phyloP scores from a whole-genome alignment of 1,140 invertebrate genomes.

The Heliconius eleuchia region DNA sequence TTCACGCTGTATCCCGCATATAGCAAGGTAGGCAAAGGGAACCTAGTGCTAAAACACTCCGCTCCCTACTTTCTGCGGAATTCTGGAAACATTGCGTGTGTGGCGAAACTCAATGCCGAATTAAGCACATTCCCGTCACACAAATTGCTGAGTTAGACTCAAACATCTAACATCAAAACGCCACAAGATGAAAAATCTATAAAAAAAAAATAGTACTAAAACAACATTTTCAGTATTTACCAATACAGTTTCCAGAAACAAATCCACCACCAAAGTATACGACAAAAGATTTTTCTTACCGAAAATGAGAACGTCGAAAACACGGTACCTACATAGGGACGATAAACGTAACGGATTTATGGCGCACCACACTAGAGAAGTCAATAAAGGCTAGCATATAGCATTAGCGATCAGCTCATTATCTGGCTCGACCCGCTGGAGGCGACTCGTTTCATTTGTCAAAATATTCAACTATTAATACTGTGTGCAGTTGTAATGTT shows the following conservation, averaged over 20 bases:
- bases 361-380: neutral
- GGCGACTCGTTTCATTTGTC: constrained; percentile 11
- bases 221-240: neutral
- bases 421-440: neutral
- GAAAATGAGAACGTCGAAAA: neutral
- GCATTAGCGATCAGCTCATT: constrained; percentile 6
- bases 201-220: neutral
- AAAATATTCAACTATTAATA: constrained; percentile 3
- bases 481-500: neutral
- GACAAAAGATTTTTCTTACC: neutral
- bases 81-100: too few relatives aligned
- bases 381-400: neutral
- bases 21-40: too few relatives aligned
- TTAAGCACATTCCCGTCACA: too few relatives aligned
- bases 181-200: neutral
- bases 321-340: neutral
- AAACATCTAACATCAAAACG: neutral
- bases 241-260: neutral
- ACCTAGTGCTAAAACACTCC: too few relatives aligned
- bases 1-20: too few relatives aligned
- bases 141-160: too few relatives aligned
- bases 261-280: neutral
- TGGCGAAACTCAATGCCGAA: too few relatives aligned
- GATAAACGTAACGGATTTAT: constrained; percentile 7
- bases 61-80: too few relatives aligned